phyloP scores from a whole-genome alignment of 2,888 invertebrate species.

The Hesperia comma region DNA sequence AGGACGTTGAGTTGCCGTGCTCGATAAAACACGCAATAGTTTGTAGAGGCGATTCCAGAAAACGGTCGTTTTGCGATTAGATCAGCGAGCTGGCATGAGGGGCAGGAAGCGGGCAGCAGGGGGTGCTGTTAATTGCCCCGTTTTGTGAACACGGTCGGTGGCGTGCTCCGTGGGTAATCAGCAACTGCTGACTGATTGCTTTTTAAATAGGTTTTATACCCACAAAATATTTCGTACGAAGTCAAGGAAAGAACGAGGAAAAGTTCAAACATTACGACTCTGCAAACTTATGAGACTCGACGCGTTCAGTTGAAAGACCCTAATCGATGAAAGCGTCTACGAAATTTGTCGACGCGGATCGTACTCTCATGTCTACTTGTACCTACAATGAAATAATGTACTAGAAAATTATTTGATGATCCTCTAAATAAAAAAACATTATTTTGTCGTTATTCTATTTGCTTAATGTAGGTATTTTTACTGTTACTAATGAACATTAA shows the following conservation, averaged over 20 bases:
- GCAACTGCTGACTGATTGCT: slow-evolving; percentile 82
- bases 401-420: too few relatives aligned
- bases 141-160: slow-evolving; percentile 83
- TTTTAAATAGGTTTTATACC: slow-evolving; percentile 84
- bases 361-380: too few relatives aligned
- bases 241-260: slow-evolving; percentile 63
- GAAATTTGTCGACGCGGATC: slow-evolving; percentile 37
- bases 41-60: slow-evolving; percentile 82
- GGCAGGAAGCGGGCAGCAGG: slow-evolving; percentile 51
- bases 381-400: too few relatives aligned
- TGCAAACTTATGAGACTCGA: slow-evolving; percentile 43
- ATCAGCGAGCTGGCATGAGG: slow-evolving; percentile 62
- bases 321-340: slow-evolving; percentile 26
- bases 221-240: slow-evolving; percentile 78
- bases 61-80: slow-evolving; percentile 84
- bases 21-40: slow-evolving; percentile 70
- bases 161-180: slow-evolving; percentile 81
- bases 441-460: too few relatives aligned
- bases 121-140: slow-evolving; percentile 81
- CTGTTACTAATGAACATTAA: too few relatives aligned
- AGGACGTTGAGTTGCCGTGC: slow-evolving; percentile 25
- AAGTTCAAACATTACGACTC: slow-evolving; percentile 64
- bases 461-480: too few relatives aligned
- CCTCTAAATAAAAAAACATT: too few relatives aligned
- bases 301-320: background rate